Base-by-base conservation (phyloP, 1,140 invertebrate species). In the Heliothis subflexa region DNA sequence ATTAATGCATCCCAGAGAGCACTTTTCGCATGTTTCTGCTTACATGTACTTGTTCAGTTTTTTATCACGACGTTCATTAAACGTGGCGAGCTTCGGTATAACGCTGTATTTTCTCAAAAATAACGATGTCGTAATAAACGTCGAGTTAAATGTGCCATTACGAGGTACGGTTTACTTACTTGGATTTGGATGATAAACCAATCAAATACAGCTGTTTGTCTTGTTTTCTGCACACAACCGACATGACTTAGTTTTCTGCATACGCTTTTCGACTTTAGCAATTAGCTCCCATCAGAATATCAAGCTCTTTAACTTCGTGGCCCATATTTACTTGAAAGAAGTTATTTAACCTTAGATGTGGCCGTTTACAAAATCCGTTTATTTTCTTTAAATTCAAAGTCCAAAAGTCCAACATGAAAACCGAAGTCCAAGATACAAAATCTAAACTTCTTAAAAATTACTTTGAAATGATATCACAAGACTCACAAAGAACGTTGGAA, bases 1-100 rank as follows among this genome's bases (percentile, higher is more conserved):
- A 79, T 79, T 78, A 83, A 79, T 79, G 80, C 82, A 77, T 62
- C 78, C 70, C 59, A 77, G 66, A 68, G 66, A 80, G 25, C 70
- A 78, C 74, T 78, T 71, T 81, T 76, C 16, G 62, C 78, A 79
- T 77, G 78, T 66, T 83, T 79, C 78, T 79, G 72, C 40, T 64
- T 78, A 83, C 70, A 73, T 81, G 61, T 54, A 77, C 52, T 73
- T 18, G 9, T 47, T 68, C 16, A 68, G 12, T 70, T 52, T 70
- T 68, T 52, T 52, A 52, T 52, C 12, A 50, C 66, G 18, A 47
- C 16, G 16, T 68, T 68, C 45, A 68, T 68, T 68, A 49, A 50
- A 28, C 64, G 7, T 45, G 14, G 14, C 2, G 50, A 49, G 12
- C 25, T 68, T n/a, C 21, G 18, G 3, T 3, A 59, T 5, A 13